Evolutionary conservation across 2,113 vertebrate genomes (phyloP).

Genomic region (Myiopsitta monachus): DNA sequence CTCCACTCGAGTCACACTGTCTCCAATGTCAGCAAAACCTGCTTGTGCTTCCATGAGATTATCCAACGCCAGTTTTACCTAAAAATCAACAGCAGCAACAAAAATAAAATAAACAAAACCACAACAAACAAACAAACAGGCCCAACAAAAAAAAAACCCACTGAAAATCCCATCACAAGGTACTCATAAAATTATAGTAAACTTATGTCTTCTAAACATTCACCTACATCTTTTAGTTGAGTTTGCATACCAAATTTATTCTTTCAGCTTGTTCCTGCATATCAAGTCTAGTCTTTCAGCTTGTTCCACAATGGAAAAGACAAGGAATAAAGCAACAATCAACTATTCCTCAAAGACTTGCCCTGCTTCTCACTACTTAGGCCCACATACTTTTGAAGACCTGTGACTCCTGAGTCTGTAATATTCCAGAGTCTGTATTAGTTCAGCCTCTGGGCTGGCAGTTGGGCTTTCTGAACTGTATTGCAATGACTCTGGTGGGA

Average conservation of each 20-base stretch:
- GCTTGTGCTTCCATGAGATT: slow-evolving; percentile 78
- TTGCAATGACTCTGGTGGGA: background rate
- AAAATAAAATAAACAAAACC: background rate
- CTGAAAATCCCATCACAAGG: background rate
- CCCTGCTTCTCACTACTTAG: background rate
- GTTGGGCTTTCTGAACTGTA: background rate
- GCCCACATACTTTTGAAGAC: background rate
- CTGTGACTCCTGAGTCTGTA: background rate
- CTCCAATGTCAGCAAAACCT: slow-evolving; percentile 77
- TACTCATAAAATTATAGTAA: background rate
- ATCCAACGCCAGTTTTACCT: slow-evolving; percentile 88
- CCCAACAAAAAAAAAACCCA: background rate
- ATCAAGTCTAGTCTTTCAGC: background rate
- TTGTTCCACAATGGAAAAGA: background rate
- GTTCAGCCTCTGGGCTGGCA: background rate
- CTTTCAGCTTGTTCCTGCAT: background rate
- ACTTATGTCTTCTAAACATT: background rate
- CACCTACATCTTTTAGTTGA: background rate
- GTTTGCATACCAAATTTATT: background rate
- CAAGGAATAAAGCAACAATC: background rate
- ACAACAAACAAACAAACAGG: background rate
- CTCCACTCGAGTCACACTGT: slow-evolving; percentile 81
- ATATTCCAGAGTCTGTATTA: background rate
- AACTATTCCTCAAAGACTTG: background rate
- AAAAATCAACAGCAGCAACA: background rate